Percentiles rank a stretch among this genome's conserved stretches.
phyloP scores from a whole-genome alignment of 1,140 invertebrate species.

The Triops longicaudatus region DNA sequence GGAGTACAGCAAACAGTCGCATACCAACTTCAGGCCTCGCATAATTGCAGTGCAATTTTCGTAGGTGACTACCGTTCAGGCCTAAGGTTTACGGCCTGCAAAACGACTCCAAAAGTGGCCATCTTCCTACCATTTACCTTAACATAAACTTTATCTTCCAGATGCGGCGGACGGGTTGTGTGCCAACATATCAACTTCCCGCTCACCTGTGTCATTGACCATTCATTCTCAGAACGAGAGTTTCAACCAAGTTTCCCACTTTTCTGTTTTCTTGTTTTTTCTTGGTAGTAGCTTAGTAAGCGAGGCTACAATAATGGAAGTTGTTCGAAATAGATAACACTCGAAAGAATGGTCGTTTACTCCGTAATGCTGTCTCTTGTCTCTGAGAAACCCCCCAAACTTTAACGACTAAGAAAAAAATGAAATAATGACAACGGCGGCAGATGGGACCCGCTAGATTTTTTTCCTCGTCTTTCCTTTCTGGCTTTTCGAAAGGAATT shows the following conservation, averaged over 20 bases:
- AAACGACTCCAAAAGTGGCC: no score
- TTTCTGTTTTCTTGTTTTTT: neutral
- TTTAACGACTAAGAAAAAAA: neutral
- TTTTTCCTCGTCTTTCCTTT: neutral
- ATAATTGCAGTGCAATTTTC: neutral
- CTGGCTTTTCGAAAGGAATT: neutral
- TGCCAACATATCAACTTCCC: neutral
- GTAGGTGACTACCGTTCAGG: no score
- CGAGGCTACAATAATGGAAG: neutral
- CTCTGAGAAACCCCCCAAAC: neutral
- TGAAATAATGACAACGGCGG: constrained; percentile 1
- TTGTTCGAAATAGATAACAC: neutral
- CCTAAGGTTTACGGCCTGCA: no score
- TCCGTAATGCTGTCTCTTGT: constrained; percentile 1
- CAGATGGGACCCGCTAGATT: neutral
- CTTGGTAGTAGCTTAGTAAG: neutral
- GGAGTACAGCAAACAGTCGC: neutral
- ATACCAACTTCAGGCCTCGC: neutral
- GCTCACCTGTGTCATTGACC: neutral
- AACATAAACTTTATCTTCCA: no score
- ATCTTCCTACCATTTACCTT: no score
- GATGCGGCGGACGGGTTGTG: neutral
- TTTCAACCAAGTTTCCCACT: neutral
- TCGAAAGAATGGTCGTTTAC: neutral
- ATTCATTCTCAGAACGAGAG: neutral